Evolutionary conservation across 2,888 invertebrate species (phyloP).

Genomic region (Caenorhabditis sp.): DNA sequence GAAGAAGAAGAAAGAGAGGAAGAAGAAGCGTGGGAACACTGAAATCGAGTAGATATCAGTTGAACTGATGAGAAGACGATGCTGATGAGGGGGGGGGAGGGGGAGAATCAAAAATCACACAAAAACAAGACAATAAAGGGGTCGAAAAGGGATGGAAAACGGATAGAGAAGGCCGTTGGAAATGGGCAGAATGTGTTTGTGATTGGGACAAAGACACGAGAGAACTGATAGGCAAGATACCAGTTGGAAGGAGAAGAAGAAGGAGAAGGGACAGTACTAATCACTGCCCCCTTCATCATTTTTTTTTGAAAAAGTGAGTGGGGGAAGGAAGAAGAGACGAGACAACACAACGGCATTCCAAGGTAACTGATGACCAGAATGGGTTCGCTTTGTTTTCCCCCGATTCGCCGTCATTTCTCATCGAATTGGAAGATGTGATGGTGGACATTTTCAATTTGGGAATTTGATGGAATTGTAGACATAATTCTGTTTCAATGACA

Average conservation of each 20-base stretch:
- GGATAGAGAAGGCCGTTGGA: slow-evolving; percentile 9
- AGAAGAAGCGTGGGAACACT: slow-evolving; percentile 39
- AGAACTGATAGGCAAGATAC: slow-evolving; percentile 30
- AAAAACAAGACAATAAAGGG: slow-evolving; percentile 27
- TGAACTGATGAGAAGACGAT: background rate
- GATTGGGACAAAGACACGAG: slow-evolving; percentile 20
- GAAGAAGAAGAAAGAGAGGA: background rate
- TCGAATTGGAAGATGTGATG: too few species aligned
- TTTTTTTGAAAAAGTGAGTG: background rate
- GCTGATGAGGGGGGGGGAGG: background rate
- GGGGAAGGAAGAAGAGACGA: too few species aligned
- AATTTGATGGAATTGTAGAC: too few species aligned
- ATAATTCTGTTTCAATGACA: too few species aligned
- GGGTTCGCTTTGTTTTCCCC: background rate
- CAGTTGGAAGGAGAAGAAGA: slow-evolving; percentile 1
- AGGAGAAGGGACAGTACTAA: background rate
- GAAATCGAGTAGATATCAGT: slow-evolving; percentile 19
- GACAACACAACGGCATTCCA: slow-evolving; percentile 4
- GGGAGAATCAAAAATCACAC: slow-evolving; percentile 47
- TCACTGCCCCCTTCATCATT: background rate
- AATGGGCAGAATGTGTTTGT: slow-evolving; percentile 3
- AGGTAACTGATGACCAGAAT: slow-evolving; percentile 1
- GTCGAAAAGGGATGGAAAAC: background rate
- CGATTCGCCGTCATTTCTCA: too few species aligned
- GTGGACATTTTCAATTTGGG: too few species aligned